phyloP scores from a whole-genome alignment of 1,140 invertebrate genomes.

The Hyles euphorbiae region DNA sequence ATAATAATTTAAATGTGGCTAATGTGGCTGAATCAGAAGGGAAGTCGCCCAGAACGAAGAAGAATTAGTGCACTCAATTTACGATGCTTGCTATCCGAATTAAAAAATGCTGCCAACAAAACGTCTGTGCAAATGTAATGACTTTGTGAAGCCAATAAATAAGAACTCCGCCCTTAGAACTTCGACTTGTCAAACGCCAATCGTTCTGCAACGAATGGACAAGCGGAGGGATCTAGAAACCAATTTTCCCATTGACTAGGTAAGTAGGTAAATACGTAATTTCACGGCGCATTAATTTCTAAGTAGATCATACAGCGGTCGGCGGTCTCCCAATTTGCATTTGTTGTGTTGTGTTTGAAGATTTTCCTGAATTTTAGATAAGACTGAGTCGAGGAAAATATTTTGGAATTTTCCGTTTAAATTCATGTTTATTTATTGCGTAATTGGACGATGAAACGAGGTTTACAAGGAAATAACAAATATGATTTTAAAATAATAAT shows the following conservation, averaged over 20 bases:
- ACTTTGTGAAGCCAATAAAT: too few species aligned
- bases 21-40: too few species aligned
- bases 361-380: conserved; percentile 14
- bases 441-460: too few species aligned
- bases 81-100: too few species aligned
- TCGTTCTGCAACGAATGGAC: conserved; percentile 46
- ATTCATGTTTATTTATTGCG: too few species aligned
- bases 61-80: too few species aligned
- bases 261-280: conserved; percentile 67
- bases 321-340: conserved; percentile 34
- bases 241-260: conserved; percentile 63
- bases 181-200: conserved; percentile 43
- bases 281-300: conserved; percentile 59
- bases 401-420: neutral
- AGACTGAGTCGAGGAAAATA: conserved; percentile 5
- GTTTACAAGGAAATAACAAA: too few species aligned
- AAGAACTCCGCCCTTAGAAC: neutral
- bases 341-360: conserved; percentile 25
- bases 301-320: conserved; percentile 42
- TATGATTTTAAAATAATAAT: too few species aligned
- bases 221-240: conserved; percentile 40
- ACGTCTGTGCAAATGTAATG: too few species aligned
- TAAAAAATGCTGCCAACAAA: too few species aligned
- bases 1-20: too few species aligned
- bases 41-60: too few species aligned